Conservation (phyloP, 2,113 vertebrate species). For the Pica pica region DNA sequence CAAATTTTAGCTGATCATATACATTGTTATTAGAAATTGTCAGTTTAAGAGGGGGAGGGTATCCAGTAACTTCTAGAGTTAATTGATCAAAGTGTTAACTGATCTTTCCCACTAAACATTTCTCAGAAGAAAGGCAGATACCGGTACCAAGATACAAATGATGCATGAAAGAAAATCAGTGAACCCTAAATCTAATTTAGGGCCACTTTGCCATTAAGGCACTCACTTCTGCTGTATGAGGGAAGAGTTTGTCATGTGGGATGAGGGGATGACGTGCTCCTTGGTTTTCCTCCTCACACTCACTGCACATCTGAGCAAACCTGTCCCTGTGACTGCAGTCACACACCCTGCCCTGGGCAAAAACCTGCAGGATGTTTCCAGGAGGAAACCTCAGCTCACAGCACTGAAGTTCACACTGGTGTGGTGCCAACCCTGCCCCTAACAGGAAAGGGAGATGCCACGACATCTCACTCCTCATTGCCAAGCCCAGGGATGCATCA, state of each 20-base stretch:
- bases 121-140: slow-evolving; percentile 12
- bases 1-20: background rate
- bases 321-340: background rate
- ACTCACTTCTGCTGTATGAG: background rate
- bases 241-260: background rate
- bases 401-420: background rate
- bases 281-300: background rate
- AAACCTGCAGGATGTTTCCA: background rate
- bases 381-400: background rate
- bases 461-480: background rate
- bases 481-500: background rate
- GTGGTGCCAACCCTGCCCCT: background rate
- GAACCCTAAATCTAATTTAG: slow-evolving; percentile 14
- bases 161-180: background rate
- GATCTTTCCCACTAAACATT: background rate
- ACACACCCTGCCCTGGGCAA: accelerated
- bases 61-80: background rate
- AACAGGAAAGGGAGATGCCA: background rate
- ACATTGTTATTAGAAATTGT: background rate
- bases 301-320: background rate
- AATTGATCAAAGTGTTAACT: background rate
- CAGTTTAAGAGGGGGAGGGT: too few species aligned
- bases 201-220: background rate
- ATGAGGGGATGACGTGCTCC: background rate
- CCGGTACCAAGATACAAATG: background rate